Evolutionary conservation across 1,140 invertebrate genomes (phyloP).

Genomic region (Scaptomyza graminum): DNA sequence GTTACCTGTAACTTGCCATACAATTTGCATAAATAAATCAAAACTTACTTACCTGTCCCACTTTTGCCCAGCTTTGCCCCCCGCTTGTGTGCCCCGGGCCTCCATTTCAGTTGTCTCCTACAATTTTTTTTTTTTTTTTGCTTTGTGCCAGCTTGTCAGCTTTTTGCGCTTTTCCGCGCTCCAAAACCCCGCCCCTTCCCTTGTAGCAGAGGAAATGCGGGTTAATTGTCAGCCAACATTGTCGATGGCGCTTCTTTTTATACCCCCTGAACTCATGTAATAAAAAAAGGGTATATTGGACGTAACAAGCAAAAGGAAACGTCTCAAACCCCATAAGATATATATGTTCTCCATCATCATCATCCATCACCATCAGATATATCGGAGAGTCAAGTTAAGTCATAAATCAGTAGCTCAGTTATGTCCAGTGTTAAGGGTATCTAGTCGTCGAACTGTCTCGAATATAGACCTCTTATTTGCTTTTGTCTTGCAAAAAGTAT

Average conservation of each 20-base stretch:
- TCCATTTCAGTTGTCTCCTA: not conserved
- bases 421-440: too few species aligned
- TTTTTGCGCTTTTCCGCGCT: constrained; percentile 21
- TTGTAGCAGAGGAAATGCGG: constrained; percentile 16
- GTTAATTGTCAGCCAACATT: constrained; percentile 35
- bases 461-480: not conserved
- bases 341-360: too few species aligned
- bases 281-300: too few species aligned
- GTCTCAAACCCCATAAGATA: too few species aligned
- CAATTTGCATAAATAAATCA: constrained; percentile 50
- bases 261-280: too few species aligned
- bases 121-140: not conserved
- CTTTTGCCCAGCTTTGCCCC: constrained; percentile 4
- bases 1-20: constrained; percentile 6
- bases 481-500: constrained; percentile 9
- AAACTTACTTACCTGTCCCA: constrained; percentile 35
- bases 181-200: constrained; percentile 7
- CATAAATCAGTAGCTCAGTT: too few species aligned
- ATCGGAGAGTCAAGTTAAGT: too few species aligned
- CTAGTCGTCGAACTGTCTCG: too few species aligned
- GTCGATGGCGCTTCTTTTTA: constrained; percentile 14
- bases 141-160: not conserved
- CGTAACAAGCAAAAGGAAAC: too few species aligned
- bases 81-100: not conserved
- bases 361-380: too few species aligned